Conservation (phyloP, 2,113 vertebrate genomes). For the Connochaetes taurinus region DNA sequence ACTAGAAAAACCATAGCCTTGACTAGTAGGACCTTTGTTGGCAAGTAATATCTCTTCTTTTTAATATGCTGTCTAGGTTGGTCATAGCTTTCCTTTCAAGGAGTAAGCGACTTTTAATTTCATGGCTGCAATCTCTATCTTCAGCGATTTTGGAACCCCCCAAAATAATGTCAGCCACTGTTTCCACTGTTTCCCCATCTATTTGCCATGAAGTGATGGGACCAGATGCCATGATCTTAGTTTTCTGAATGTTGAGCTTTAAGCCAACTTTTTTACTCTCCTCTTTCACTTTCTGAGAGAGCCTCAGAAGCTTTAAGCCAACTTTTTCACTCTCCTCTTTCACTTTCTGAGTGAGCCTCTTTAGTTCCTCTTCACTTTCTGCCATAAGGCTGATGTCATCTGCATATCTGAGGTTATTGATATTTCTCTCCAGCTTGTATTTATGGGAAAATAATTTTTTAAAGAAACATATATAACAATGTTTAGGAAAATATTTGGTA, state of each 20-base stretch:
- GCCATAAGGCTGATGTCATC: not conserved
- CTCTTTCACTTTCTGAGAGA: not conserved
- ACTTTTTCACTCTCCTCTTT: not conserved
- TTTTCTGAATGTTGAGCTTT: not conserved
- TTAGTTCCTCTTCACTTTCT: not conserved
- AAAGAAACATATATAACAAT: not conserved
- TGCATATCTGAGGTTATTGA: not conserved
- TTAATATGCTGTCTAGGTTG: not conserved
- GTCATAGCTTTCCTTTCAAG: not conserved
- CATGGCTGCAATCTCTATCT: not conserved
- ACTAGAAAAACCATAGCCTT: not conserved
- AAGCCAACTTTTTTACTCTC: not conserved
- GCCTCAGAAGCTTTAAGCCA: not conserved
- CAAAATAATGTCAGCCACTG: not conserved
- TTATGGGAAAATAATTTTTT: not conserved
- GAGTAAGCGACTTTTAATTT: not conserved
- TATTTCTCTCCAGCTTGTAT: not conserved
- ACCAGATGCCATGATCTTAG: not conserved
- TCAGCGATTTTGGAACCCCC: rapidly evolving
- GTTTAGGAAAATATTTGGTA: not conserved
- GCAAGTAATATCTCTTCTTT: not conserved
- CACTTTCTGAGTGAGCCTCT: not conserved
- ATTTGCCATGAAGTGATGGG: not conserved
- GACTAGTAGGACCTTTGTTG: not conserved
- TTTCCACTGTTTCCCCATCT: not conserved